Evolutionary conservation across 2,113 vertebrate genomes (phyloP), one percentile per base, ranked within the genome.

Genomic region (Tenrec ecaudatus): DNA sequence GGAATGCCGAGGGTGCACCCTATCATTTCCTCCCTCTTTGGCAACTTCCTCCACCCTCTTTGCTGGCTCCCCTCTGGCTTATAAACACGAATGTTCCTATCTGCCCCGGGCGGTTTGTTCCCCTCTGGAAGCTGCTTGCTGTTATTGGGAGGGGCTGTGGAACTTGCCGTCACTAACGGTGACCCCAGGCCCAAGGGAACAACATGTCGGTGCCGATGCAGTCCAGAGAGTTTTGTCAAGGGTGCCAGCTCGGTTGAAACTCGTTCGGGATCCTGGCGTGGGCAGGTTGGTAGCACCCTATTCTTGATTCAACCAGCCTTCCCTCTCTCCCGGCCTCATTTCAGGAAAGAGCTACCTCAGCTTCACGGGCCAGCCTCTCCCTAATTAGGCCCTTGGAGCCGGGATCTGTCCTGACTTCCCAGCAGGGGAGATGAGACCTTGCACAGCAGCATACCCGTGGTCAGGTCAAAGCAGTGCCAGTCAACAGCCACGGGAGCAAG

Each of bases 361-460:
- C 60, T 62, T 8, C 47, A 53, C 11, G 47, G 47, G 47, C 47
- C 47, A 31, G 47, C 38, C 78, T 14, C 23, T 38, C 64, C 43
- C 84, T 27, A 6, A 20, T 64, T 11, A 14, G 68, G 6, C n/a
- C 25, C 33, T 7, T 0, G 25, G 0, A 6, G 4, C 58, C n/a
- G 62, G 79, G 43, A 17, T 23, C 90, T 22, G 27, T 10, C 36
- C 23, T 76, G 9, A 20, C 5, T 36, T 60, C 64, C 81, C 14
- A 60, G 15, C 25, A 33, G 57, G 25, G 29, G 40, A 27, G 20
- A 90, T 6, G 6, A 29, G 64, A 16, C 4, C 11, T 22, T 0
- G 2, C 27, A 16, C 82, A 64, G 85, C 33, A 29, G 36, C 14
- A 17, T 1, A 2, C 10, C 68, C 38, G 9, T 9, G 79, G 79